Conservation (phyloP, 2,113 vertebrate genomes). For the Fregetta grallaria region DNA sequence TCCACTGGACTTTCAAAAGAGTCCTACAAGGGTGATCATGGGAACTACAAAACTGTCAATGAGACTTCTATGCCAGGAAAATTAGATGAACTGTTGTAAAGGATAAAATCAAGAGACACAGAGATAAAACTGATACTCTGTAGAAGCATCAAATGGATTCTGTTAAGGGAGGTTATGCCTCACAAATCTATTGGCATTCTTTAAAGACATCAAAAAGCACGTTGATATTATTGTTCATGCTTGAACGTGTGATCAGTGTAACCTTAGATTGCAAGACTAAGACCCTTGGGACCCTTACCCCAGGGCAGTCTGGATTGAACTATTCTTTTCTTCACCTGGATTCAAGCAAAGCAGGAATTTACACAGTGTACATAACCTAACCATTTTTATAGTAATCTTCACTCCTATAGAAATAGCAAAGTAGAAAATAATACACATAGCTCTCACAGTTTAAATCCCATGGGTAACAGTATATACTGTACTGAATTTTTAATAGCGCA, state of each 20-base stretch:
- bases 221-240: neutral
- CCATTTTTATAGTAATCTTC: slow-evolving; percentile 44
- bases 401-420: slow-evolving; percentile 32
- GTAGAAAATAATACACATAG: slow-evolving; percentile 22
- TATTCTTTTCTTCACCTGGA: slow-evolving; percentile 19
- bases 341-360: slow-evolving; percentile 34
- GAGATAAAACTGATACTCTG: neutral
- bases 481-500: slow-evolving; percentile 52
- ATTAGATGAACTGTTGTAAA: neutral
- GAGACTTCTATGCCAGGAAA: neutral
- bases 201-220: neutral
- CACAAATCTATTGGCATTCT: neutral
- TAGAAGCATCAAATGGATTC: neutral
- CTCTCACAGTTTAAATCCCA: slow-evolving; percentile 49
- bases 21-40: neutral
- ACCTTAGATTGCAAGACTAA: neutral
- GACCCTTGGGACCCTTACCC: neutral
- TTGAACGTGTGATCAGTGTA: neutral
- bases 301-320: neutral
- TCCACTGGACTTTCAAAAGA: neutral
- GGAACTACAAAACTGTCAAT: neutral
- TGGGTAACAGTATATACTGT: slow-evolving; percentile 9
- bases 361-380: neutral
- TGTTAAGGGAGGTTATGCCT: neutral
- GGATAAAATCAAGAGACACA: neutral